Conservation (phyloP, 2,797 vertebrate species). For the Erpetoichthys calabaricus region DNA sequence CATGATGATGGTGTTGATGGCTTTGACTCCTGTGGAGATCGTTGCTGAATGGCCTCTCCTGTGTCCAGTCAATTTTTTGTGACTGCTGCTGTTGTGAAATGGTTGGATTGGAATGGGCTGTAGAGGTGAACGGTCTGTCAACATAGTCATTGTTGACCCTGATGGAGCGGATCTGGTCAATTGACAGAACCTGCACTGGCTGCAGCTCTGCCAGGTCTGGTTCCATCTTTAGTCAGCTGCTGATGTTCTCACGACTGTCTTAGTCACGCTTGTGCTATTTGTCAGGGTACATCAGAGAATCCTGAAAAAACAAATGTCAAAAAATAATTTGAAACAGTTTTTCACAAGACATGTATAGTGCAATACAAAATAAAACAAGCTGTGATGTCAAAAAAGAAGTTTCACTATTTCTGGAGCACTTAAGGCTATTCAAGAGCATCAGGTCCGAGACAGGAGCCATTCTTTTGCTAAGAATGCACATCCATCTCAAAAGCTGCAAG, state of each 20-base stretch:
- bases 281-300: slow-evolving; percentile 75
- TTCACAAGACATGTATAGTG: no score
- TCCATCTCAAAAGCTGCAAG: no score
- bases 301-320: slow-evolving; percentile 29
- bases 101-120: slow-evolving; percentile 55
- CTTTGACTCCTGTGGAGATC: slow-evolving; percentile 44
- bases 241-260: slow-evolving; percentile 17
- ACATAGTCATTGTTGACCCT: slow-evolving; percentile 90
- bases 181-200: slow-evolving; percentile 73
- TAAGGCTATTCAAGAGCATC: no score
- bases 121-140: slow-evolving; percentile 62
- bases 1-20: slow-evolving; percentile 69
- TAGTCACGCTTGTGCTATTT: slow-evolving; percentile 20
- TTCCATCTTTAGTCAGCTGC: slow-evolving; percentile 51
- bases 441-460: no score
- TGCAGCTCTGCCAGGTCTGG: slow-evolving; percentile 64
- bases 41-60: slow-evolving; percentile 40
- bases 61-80: slow-evolving; percentile 28
- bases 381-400: no score
- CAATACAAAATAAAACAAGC: no score
- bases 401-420: no score
- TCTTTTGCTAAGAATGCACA: no score
- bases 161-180: slow-evolving; percentile 83
- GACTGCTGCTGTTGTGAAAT: slow-evolving; percentile 51
- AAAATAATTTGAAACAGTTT: no score